Percentiles rank a stretch among this genome's conserved stretches.
phyloP scores from a whole-genome alignment of 2,113 vertebrate genomes.

The Peromyscus leucopus region DNA sequence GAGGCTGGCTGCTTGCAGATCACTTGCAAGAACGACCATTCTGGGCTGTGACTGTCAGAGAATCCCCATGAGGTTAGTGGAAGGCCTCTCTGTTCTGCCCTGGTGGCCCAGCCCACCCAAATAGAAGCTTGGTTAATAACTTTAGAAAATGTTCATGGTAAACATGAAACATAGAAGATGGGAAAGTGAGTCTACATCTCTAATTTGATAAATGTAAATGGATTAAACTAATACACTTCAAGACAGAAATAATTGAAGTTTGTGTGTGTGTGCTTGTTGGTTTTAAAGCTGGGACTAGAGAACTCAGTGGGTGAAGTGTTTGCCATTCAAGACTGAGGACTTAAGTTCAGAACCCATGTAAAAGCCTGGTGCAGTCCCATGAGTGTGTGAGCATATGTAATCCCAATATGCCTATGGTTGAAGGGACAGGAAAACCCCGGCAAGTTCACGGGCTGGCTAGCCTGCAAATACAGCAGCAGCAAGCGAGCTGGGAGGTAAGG shows the following conservation, averaged over 20 bases:
- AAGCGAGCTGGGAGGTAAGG: not conserved
- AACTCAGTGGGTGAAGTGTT: not conserved
- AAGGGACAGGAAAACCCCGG: not conserved
- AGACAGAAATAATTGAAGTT: conserved; percentile 19
- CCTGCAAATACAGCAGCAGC: too few species aligned
- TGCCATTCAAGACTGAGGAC: not conserved
- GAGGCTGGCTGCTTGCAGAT: not conserved
- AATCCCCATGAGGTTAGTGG: not conserved
- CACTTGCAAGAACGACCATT: not conserved
- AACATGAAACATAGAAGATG: conserved; percentile 3
- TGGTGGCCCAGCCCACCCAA: not conserved
- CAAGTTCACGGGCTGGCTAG: too few species aligned
- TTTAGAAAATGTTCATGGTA: not conserved
- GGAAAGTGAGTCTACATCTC: not conserved
- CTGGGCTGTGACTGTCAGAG: not conserved
- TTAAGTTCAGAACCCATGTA: not conserved
- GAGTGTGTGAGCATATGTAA: not conserved
- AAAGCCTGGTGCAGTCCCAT: not conserved
- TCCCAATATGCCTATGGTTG: not conserved
- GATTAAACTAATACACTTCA: not conserved
- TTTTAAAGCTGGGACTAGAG: not conserved
- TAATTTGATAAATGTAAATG: conserved; percentile 18
- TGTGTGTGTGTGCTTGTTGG: not conserved
- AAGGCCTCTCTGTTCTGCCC: not conserved
- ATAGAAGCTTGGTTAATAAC: not conserved